A percentile compares a stretch with the other conserved stretches of the same genome.
These are phyloP conservation scores for Anarsia innoxiella DNA, from an alignment of 2,888 invertebrate genomes.

Conservation along the genomic window DNA sequence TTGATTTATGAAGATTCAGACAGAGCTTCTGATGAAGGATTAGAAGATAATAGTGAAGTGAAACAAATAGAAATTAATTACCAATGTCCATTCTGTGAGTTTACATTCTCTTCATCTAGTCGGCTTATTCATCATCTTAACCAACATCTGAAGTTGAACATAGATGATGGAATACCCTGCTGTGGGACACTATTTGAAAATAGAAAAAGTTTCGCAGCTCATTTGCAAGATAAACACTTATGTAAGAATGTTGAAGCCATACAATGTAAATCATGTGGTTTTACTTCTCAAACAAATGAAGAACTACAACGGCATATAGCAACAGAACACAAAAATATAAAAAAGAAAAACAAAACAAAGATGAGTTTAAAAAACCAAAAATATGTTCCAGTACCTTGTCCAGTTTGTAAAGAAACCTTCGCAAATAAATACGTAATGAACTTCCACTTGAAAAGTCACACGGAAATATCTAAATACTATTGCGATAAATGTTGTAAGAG, in stretches of 20 bases:
- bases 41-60: background rate
- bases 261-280: slow-evolving; percentile 39
- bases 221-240: slow-evolving; percentile 39
- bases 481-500: slow-evolving; percentile 61
- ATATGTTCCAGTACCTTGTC: slow-evolving; percentile 56
- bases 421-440: slow-evolving; percentile 53
- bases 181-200: slow-evolving; percentile 30
- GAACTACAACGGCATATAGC: slow-evolving; percentile 28
- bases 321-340: slow-evolving; percentile 20
- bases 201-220: slow-evolving; percentile 34
- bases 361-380: slow-evolving; percentile 35
- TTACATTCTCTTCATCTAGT: slow-evolving; percentile 40
- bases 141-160: slow-evolving; percentile 35
- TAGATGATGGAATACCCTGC: slow-evolving; percentile 33
- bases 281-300: slow-evolving; percentile 19
- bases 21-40: background rate
- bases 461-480: slow-evolving; percentile 22
- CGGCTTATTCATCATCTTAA: slow-evolving; percentile 46
- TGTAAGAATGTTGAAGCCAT: slow-evolving; percentile 8
- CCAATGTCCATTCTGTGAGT: slow-evolving; percentile 49
- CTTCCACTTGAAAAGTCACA: slow-evolving; percentile 58
- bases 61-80: slow-evolving; percentile 21
- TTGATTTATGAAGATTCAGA: no score
- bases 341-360: slow-evolving; percentile 12
- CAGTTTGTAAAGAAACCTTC: slow-evolving; percentile 64